Base-by-base conservation (phyloP, 2,113 vertebrate species). In the Colossoma macropomum region DNA sequence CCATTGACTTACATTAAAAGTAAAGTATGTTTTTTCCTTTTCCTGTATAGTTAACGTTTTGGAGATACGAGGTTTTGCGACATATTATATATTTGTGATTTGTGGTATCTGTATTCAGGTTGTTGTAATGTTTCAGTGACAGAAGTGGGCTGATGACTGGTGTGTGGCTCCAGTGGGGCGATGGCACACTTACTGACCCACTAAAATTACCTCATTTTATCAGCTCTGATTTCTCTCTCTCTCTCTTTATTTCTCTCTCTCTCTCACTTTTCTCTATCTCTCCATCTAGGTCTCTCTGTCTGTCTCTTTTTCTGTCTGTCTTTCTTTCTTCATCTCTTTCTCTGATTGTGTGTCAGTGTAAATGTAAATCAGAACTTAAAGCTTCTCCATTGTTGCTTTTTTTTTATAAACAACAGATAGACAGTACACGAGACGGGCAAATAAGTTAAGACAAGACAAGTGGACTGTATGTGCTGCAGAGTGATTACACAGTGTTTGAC, bases 171-270 rank as follows among this genome's bases (percentile, higher is more conserved):
- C 81, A 84, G 52, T 30, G 41, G 77, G 41, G 28, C n/a, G 70
- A 75, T 77, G 84, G 81, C 77, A 85, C 69, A 87, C 66, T 85
- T 87, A 85, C 62, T 85, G 77, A 85, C 80, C 84, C 68, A 85
- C 68, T 83, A 87, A 82, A 66, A 71, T 54, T 25, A 12, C 81
- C 68, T 80, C 54, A 74, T 85, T 79, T 71, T 25, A 78, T 81
- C 82, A 60, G 60, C 68, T 78, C 69, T 62, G 48, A 34, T 4
- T 19, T 28, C 32, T 62, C 21, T 27, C 54, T 38, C 21, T 27
- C 54, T 38, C 74, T 75, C 19, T 59, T 7, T 13, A 50, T 75
- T 6, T 56, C 45, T 30, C 50, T 23, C 52, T 34, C 45, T 73
- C 56, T 25, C 65, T 52, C 34, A 7, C 52, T 27, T 65, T 23